Conservation (phyloP, 2,888 invertebrate genomes). For the Embidobia sp. region DNA sequence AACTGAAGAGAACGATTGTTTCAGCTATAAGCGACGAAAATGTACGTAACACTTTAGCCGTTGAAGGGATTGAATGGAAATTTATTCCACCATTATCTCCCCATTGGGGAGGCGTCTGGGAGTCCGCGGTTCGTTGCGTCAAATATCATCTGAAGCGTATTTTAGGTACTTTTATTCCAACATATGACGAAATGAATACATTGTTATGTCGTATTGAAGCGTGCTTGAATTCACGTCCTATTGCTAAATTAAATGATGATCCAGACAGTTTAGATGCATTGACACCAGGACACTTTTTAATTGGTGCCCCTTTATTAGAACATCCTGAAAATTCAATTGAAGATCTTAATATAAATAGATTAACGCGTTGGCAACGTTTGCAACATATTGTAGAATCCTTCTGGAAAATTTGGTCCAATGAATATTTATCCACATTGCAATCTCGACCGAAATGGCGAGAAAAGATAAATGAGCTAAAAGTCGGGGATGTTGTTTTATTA, state of each 20-base stretch:
- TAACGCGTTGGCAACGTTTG: neutral
- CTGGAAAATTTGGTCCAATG: no score
- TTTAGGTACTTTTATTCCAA: neutral
- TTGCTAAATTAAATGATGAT: neutral
- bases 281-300: slow-evolving; percentile 10
- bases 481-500: no score
- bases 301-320: neutral
- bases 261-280: neutral
- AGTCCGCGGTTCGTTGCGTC: neutral
- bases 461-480: no score
- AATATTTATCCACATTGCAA: no score
- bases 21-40: neutral
- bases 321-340: slow-evolving; percentile 54
- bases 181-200: neutral
- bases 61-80: neutral
- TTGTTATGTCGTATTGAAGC: slow-evolving; percentile 1
- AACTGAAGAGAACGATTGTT: neutral
- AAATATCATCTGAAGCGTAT: neutral
- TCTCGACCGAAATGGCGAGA: no score
- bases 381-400: no score
- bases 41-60: neutral
- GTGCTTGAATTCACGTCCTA: neutral
- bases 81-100: neutral
- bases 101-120: neutral
- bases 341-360: neutral